These are phyloP conservation scores for Xestia sexstrigata DNA, from an alignment of 2,888 invertebrate species.

Conservation along the genomic window DNA sequence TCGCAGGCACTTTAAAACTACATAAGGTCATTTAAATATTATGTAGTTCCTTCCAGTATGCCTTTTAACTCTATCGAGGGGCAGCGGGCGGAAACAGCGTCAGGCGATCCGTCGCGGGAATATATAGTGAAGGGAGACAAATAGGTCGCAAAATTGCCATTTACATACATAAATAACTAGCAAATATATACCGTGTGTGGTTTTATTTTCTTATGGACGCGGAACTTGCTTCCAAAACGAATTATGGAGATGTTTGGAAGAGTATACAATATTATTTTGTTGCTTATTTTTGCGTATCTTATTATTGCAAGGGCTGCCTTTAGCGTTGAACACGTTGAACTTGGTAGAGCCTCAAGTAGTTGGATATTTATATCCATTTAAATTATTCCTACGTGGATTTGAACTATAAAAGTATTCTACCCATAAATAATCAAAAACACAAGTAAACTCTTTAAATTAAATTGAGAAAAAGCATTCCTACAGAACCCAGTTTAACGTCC, in stretches of 20 bases:
- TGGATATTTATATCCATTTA: background rate
- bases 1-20: background rate
- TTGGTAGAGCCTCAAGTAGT: background rate
- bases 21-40: background rate
- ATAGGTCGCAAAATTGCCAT: slow-evolving; percentile 78
- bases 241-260: slow-evolving; percentile 57
- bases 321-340: background rate
- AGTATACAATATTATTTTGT: slow-evolving; percentile 24
- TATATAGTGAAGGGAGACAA: slow-evolving; percentile 74
- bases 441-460: background rate
- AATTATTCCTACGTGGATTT: background rate
- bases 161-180: slow-evolving; percentile 71
- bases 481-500: background rate
- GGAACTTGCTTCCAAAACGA: slow-evolving; percentile 60
- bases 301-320: background rate
- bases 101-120: slow-evolving; percentile 72
- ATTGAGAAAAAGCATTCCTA: slow-evolving; percentile 4
- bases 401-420: background rate
- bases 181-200: slow-evolving; percentile 63
- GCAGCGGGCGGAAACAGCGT: slow-evolving; percentile 71
- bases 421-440: background rate
- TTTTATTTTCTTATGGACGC: slow-evolving; percentile 63
- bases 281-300: slow-evolving; percentile 19
- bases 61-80: slow-evolving; percentile 51
- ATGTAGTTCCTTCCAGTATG: slow-evolving; percentile 62